A percentile compares a stretch with the other conserved stretches of the same genome.
Evolutionary conservation across 2,888 invertebrate genomes (phyloP).

Genomic region (Ophioninae sp.): DNA sequence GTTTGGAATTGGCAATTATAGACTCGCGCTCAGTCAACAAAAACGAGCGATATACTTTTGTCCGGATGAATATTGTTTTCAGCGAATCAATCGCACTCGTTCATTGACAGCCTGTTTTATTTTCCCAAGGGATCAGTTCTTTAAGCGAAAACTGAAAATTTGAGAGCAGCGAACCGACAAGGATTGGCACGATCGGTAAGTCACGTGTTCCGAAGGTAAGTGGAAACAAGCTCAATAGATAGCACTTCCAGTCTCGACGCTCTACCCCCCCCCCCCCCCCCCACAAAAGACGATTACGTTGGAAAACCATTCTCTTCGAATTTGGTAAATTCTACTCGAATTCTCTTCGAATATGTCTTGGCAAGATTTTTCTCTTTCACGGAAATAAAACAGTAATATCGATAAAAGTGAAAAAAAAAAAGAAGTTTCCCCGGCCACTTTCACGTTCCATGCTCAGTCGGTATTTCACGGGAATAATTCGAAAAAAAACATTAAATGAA

Average conservation of each 20-base stretch:
- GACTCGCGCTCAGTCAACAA: no score
- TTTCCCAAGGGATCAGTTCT: not conserved
- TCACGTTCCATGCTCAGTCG: not conserved
- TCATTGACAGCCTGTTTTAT: no score
- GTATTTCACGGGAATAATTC: not conserved
- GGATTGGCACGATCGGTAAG: not conserved
- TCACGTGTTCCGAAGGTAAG: not conserved
- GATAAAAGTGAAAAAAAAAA: not conserved
- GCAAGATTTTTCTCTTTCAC: not conserved
- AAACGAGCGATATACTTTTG: no score
- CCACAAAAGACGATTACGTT: not conserved
- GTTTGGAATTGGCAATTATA: no score
- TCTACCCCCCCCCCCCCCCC: not conserved
- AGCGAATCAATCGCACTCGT: no score
- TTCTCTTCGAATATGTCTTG: not conserved
- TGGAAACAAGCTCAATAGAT: not conserved
- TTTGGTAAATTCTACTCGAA: not conserved
- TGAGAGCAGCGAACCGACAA: not conserved
- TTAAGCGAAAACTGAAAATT: not conserved
- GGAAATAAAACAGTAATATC: not conserved
- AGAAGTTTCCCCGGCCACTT: not conserved
- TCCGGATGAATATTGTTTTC: no score
- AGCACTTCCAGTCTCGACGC: not conserved
- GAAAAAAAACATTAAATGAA: not conserved
- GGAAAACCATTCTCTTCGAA: not conserved